phyloP scores from a whole-genome alignment of 2,797 vertebrate genomes.

The Diplodus sargus region DNA sequence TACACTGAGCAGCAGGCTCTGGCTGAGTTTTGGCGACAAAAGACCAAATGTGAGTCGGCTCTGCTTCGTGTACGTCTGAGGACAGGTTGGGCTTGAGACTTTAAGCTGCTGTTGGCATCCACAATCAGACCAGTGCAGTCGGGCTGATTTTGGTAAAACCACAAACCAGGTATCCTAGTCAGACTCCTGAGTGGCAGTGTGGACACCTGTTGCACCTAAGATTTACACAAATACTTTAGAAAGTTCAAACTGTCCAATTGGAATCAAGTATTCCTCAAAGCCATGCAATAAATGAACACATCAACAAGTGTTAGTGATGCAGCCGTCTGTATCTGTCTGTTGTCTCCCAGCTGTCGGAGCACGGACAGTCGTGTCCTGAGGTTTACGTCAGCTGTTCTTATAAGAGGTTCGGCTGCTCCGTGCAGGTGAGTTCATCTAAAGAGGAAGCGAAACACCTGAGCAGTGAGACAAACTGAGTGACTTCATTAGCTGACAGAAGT shows the following conservation, averaged over 20 bases:
- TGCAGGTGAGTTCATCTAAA: conserved; percentile 48
- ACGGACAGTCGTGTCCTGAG: conserved; percentile 52
- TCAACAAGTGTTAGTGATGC: too few species aligned
- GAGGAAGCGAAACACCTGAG: background rate
- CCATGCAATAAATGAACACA: background rate
- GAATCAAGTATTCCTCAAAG: background rate
- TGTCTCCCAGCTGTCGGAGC: conserved; percentile 47
- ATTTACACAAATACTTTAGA: background rate
- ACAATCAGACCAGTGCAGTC: background rate
- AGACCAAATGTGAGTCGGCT: background rate
- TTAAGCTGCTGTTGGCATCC: background rate
- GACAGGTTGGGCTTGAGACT: too few species aligned
- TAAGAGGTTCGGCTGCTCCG: conserved; percentile 51
- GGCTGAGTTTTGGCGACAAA: background rate
- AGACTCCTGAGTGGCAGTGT: too few species aligned
- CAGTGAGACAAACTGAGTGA: too few species aligned
- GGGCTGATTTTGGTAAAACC: too few species aligned
- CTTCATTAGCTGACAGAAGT: too few species aligned
- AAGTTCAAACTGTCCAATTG: background rate
- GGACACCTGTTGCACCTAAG: background rate
- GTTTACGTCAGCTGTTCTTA: conserved; percentile 40
- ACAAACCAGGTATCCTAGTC: too few species aligned
- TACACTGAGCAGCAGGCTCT: background rate
- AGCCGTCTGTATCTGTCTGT: background rate
- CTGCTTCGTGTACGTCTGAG: background rate